Base-by-base conservation (phyloP, 2,888 invertebrate species). In the Thyatira batis region DNA sequence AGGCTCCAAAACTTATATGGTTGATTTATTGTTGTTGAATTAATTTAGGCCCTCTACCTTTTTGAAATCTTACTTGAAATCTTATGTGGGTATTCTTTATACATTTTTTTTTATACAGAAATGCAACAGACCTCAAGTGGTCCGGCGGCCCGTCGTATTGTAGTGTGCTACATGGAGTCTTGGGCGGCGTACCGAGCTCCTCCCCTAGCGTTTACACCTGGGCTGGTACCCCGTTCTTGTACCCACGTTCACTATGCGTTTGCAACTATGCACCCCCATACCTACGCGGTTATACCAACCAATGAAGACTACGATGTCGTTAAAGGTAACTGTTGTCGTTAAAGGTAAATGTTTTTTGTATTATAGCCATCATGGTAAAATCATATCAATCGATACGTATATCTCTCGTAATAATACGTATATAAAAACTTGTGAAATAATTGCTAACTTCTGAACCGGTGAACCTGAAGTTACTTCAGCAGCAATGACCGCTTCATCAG, bases 221-320 rank as follows among this genome's bases (percentile, higher is more conserved):
- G 93, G 20, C 92, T 95, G 51, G 82, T 95, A 45, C 95, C 96
- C 17, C 92, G 93, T 2, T 93, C 93, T 60, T 96, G 96, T 82
- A 95, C 95, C 2, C 96, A 96, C 73, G 85, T 96, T 1, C 93
- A 96, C 58, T 96, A 96, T 73, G 94, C 94, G 1, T 95, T 94
- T 63, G 95, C 96, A 5, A 93, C 93, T 1, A 84, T 96, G 58
- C 95, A 96, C 72, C 94, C 95, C 0, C 93, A 94, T 60, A 93
- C 93, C 0, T 93, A 94, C 67, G 87, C 92, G 11, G 87, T 96
- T 20, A 87, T 93, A 45, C 93, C 95, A 0, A 91, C 93, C 30
- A 95, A 96, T 78, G 93, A 93, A 52, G 95, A 95, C 71, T 95
- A 94, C 67, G 96, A 96, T 72, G 82, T 95, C 54, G 87, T 95